phyloP scores from a whole-genome alignment of 2,113 vertebrate species.

The Spermophilus dauricus region DNA sequence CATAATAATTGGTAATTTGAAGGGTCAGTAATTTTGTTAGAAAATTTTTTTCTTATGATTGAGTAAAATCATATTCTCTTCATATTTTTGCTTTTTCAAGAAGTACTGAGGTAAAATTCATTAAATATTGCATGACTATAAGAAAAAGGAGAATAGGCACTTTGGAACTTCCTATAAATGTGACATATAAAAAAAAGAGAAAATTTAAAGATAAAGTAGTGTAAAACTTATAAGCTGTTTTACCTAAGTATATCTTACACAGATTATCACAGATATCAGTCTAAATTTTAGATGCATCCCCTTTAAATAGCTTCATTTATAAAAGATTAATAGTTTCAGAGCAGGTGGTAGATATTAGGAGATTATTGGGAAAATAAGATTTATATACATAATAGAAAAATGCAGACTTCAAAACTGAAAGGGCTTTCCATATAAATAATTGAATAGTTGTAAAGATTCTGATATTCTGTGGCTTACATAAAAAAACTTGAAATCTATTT shows the following conservation, averaged over 20 bases:
- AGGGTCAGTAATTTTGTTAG: background rate
- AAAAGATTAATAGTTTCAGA: background rate
- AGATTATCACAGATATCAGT: background rate
- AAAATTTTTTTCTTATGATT: background rate
- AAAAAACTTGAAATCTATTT: background rate
- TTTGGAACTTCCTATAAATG: background rate
- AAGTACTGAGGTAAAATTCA: background rate
- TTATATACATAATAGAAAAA: constrained; percentile 23
- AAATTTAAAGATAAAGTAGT: background rate
- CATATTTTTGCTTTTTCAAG: background rate
- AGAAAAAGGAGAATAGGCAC: background rate
- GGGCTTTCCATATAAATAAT: background rate
- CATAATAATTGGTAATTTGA: background rate
- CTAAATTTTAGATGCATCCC: background rate
- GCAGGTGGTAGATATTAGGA: background rate
- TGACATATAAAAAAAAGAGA: background rate
- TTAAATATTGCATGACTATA: constrained; percentile 32
- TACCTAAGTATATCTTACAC: background rate
- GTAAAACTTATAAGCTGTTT: background rate
- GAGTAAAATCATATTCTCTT: background rate
- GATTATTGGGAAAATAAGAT: background rate
- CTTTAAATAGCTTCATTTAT: background rate
- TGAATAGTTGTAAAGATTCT: background rate
- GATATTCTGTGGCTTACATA: background rate
- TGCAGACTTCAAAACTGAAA: background rate